Base-by-base conservation (phyloP, 2,797 vertebrate species). In the Melanotaenia boesemani region DNA sequence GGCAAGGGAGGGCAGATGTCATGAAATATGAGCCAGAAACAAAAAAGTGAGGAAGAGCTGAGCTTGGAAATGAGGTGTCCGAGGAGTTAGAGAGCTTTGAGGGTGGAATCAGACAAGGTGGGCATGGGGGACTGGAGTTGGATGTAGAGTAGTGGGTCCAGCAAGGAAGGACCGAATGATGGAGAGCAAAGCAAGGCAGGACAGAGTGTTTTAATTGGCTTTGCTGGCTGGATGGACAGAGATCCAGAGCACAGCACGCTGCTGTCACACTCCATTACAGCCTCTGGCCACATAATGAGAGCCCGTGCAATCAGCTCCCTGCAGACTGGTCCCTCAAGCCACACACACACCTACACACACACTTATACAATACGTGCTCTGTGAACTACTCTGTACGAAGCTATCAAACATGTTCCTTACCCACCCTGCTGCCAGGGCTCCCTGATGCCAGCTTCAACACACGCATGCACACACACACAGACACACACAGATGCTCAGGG, bases 191-290 rank as follows among this genome's bases (percentile, higher is more conserved):
- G 81, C 66, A 71, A 76, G 72, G 87, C 85, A 80, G 85, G 94
- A 91, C 92, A 91, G 83, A 95, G 91, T 95, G 95, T 95, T 94
- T 96, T 97, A 96, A 96, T 96, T 97, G 96, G 95, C 95, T 97
- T 95, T 96, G 92, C 93, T 95, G 96, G 94, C 95, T 94, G 92
- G 91, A 91, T 95, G 95, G 95, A 94, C 91, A 92, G 90, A 91
- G 91, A 91, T 93, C 94, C 95, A 94, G 94, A 94, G 94, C 94
- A 92, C 94, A 95, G 92, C 95, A 93, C 87, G 95, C 94, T 94
- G 95, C 97, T 97, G 97, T 98, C 96, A 98, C 96, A 97, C 96
- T 95, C 96, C 95, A 97, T 97, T 97, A 97, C 95, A 94, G 92
- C 93, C 92, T 95, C 93, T 94, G 95, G 92, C 95, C 95, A 95